Evolutionary conservation across 2,888 invertebrate species (phyloP), one percentile per base, ranked within the genome.

Genomic region (Sipunculus nudus): DNA sequence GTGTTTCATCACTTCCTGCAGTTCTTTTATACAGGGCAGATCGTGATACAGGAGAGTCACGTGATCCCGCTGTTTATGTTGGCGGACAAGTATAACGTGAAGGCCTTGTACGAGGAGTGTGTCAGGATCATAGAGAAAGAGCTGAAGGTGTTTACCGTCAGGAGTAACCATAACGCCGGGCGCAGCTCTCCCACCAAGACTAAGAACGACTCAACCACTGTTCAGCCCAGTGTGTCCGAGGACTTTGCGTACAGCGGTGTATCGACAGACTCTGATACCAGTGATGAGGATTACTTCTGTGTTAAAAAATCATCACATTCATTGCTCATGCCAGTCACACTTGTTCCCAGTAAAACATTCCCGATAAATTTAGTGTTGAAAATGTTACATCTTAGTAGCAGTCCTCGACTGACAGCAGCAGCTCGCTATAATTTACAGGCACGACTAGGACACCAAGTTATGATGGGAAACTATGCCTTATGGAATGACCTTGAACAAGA

Each of bases 1-100:
- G 75, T 78, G 43, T 80, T 81, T 64, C 75, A 77, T 21, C 69
- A 78, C 13, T 80, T 81, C 63, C 68, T 81, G 28, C 78, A 78
- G 55, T 81, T 79, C 55, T 74, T 80, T 43, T 81, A 81, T 66
- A 78, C 79, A 53, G 81, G 81, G 5, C 75, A 74, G 1, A 77
- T 80, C 23, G 75, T 76, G 75, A 67, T 81, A 53, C 79, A 77
- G 55, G 65, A 78, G 41, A 76, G 77, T 40, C 77, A 79, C 65
- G 79, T 80, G 16, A 70, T 80, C 43, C 75, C 78, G 4, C 70
- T 81, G 29, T 78, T 75, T 59, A 72, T 75, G 55, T 68, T 81
- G 53, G 78, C 80, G 2, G 74, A 77, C 48, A 80, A 80, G 63
- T 81, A 80, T 59, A 71, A 75, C 25, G 77, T 80, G 6, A 71